Evolutionary conservation across 2,888 invertebrate genomes (phyloP).

Genomic region (Rosalia funebris): DNA sequence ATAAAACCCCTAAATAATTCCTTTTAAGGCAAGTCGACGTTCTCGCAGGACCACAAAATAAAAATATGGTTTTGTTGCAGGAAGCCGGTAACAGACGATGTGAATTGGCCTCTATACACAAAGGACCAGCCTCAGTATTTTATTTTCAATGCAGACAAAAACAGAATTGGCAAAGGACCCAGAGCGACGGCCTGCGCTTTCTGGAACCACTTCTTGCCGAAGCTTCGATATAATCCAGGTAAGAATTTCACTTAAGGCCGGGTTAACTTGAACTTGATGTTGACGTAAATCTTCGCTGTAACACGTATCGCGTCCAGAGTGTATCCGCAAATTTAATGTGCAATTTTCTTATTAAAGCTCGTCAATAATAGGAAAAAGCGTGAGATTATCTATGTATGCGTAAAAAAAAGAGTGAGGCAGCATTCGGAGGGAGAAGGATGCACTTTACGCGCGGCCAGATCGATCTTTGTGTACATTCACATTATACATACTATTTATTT

Average conservation of each 20-base stretch:
- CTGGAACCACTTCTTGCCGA: conserved; percentile 95
- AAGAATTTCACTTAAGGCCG: conserved; percentile 42
- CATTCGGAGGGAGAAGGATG: too few relatives aligned
- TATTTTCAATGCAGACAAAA: conserved; percentile 85
- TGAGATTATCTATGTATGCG: too few relatives aligned
- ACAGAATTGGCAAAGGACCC: conserved; percentile 77
- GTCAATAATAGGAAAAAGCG: too few relatives aligned
- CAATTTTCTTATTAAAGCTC: not conserved
- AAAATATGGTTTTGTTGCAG: conserved; percentile 59
- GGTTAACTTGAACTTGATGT: too few relatives aligned
- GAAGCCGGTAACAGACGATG: conserved; percentile 74
- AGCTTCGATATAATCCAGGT: conserved; percentile 81
- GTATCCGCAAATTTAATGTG: not conserved
- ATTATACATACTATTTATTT: too few relatives aligned
- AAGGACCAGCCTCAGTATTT: conserved; percentile 88
- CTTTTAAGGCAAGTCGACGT: conserved; percentile 9
- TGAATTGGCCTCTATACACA: conserved; percentile 89
- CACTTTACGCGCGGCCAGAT: too few relatives aligned
- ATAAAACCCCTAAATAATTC: conserved; percentile 29
- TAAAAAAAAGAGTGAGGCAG: too few relatives aligned
- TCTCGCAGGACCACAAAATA: conserved; percentile 2
- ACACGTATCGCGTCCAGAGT: not conserved
- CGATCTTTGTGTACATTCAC: too few relatives aligned
- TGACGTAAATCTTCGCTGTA: not conserved
- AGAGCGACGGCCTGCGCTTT: conserved; percentile 91